Base-by-base conservation (phyloP, 2,113 vertebrate species). In the Toxostoma redivivum region DNA sequence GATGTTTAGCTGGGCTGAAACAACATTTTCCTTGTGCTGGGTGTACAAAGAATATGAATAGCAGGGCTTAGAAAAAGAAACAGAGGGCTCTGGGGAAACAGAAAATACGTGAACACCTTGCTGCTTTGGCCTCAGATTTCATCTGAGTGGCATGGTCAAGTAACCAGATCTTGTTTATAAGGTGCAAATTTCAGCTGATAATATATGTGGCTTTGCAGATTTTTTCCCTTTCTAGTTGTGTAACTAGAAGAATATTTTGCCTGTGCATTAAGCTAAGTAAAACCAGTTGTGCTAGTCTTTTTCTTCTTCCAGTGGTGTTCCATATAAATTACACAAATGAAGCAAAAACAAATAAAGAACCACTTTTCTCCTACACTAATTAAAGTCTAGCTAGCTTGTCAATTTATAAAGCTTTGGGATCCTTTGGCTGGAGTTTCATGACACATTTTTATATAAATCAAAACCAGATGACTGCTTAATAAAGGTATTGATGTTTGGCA, bases 381-480 rank as follows among this genome's bases (percentile, higher is more conserved):
- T 95, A 97, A 96, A 92, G 91, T 79, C 71, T 67, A 95, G 94
- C 92, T 88, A 95, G 80, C 95, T 95, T 95, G 95, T 95, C 94
- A 94, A 90, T 96, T 96, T 96, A 96, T 71, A 82, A 90, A 97
- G 95, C 66, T 86, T 97, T 78, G 86, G 88, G 84, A 96, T 95
- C 88, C 86, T 73, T 90, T 93, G 81, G 85, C 90, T 94, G 81
- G 69, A 91, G 77, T 94, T 93, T 96, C 82, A 67, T 31, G 37
- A 94, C 91, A 97, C 88, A 92, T 80, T 97, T 89, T 88, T 70
- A 83, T 70, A 83, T 90, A 96, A 97, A 97, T 90, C 60, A 92
- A 94, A 97, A 97, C 15, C 96, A 98, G 97, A 97, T 95, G 96
- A 93, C 74, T 88, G 56, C 81, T 94, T 92, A 83, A 72, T 81